These are phyloP conservation scores for Papilio gigon DNA, from an alignment of 2,888 invertebrate species.

Conservation along the genomic window DNA sequence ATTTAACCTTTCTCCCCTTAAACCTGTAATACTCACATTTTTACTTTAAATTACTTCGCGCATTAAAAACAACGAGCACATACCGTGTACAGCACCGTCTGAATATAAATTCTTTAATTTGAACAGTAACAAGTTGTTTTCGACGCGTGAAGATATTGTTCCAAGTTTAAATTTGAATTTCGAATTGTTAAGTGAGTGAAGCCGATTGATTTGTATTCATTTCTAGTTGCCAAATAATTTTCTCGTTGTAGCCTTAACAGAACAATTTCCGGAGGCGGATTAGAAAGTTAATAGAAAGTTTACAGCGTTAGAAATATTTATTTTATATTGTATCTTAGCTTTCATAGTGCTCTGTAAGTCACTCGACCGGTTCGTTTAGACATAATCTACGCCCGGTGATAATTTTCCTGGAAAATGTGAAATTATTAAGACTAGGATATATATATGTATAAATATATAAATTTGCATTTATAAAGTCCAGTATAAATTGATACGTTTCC, in stretches of 20 bases:
- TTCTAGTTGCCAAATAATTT: conserved; percentile 80
- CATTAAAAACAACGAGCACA: conserved; percentile 58
- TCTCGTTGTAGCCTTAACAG: conserved; percentile 67
- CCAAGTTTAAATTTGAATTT: conserved; percentile 68
- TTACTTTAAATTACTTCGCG: conserved; percentile 57
- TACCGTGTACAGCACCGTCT: conserved; percentile 47
- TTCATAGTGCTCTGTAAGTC: conserved; percentile 56
- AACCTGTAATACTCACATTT: conserved; percentile 77
- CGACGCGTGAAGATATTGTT: conserved; percentile 65
- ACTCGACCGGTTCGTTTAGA: conserved; percentile 24
- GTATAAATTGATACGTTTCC: conserved; percentile 55
- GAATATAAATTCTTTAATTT: conserved; percentile 47
- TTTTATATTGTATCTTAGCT: conserved; percentile 67
- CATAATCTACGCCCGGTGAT: conserved; percentile 1
- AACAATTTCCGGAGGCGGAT: conserved; percentile 71
- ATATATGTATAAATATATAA: conserved; percentile 50
- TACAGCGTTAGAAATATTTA: conserved; percentile 75
- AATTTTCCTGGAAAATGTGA: conserved; percentile 28
- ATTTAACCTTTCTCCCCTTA: conserved; percentile 57
- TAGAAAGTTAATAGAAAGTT: conserved; percentile 68
- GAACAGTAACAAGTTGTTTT: conserved; percentile 54
- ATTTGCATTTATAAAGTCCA: conserved; percentile 73
- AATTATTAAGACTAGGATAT: conserved; percentile 29
- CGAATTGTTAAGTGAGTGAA: conserved; percentile 66
- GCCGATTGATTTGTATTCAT: conserved; percentile 73